Percentiles rank a stretch among this genome's conserved stretches.
Evolutionary conservation across 2,113 vertebrate genomes (phyloP).

Genomic region (Calypte anna): DNA sequence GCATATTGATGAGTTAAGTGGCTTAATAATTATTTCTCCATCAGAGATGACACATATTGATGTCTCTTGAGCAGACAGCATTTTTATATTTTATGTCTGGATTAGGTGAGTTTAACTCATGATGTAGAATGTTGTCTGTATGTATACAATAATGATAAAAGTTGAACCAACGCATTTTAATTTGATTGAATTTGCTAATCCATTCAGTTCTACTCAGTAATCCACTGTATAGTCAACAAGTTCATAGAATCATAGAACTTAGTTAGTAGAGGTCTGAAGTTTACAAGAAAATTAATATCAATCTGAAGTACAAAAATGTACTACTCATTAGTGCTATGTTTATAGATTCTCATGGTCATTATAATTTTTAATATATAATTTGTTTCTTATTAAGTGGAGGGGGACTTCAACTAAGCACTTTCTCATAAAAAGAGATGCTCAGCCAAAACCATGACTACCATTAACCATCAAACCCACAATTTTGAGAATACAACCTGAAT

Average conservation of each 20-base stretch:
- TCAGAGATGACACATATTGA: not conserved
- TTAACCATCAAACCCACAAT: not conserved
- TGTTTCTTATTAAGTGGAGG: not conserved
- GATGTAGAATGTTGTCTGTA: not conserved
- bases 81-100: not conserved
- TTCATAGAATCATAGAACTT: no score
- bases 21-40: conserved; percentile 15
- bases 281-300: not conserved
- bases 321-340: not conserved
- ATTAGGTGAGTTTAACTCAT: not conserved
- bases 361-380: not conserved
- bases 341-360: not conserved
- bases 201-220: not conserved
- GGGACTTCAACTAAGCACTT: not conserved
- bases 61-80: not conserved
- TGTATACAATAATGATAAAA: not conserved
- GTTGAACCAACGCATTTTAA: not conserved
- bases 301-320: not conserved
- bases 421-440: not conserved
- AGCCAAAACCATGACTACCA: not conserved
- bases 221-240: not conserved
- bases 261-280: not conserved
- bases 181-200: not conserved
- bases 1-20: conserved; percentile 11
- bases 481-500: not conserved